Conservation (phyloP, 2,888 invertebrate genomes). For the Micoletzkya japonica region DNA sequence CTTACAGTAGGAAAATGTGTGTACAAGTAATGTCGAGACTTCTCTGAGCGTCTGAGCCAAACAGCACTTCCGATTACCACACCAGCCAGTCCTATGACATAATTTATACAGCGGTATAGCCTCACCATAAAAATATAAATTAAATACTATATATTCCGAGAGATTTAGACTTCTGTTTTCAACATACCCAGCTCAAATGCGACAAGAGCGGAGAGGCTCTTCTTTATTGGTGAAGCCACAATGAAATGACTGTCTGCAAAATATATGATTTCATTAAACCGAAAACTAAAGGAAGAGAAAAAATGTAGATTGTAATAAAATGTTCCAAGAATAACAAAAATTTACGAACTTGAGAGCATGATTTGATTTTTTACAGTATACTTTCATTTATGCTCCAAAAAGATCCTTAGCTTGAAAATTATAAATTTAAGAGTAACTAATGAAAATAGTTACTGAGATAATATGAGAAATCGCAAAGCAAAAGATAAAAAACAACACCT, state of each 20-base stretch:
- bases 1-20: conserved; percentile 17
- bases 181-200: conserved; percentile 35
- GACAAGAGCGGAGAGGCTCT: conserved; percentile 39
- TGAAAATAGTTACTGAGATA: too few species aligned
- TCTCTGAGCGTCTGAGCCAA: conserved; percentile 22
- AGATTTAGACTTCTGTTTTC: background rate
- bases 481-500: too few species aligned
- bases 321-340: background rate
- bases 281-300: background rate
- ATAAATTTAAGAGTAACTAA: too few species aligned
- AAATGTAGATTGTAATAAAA: background rate
- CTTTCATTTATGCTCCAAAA: too few species aligned
- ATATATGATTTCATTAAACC: background rate
- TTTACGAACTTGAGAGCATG: too few species aligned
- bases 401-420: too few species aligned
- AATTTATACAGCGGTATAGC: too few species aligned
- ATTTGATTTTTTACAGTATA: too few species aligned
- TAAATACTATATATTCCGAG: background rate
- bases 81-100: conserved; percentile 5
- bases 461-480: too few species aligned
- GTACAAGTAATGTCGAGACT: conserved; percentile 20
- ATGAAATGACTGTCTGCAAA: background rate
- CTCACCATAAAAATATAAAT: too few species aligned
- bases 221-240: conserved; percentile 40
- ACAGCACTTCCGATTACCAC: background rate